Evolutionary conservation across 2,797 vertebrate species (phyloP).

Genomic region (Taenioides sp.): DNA sequence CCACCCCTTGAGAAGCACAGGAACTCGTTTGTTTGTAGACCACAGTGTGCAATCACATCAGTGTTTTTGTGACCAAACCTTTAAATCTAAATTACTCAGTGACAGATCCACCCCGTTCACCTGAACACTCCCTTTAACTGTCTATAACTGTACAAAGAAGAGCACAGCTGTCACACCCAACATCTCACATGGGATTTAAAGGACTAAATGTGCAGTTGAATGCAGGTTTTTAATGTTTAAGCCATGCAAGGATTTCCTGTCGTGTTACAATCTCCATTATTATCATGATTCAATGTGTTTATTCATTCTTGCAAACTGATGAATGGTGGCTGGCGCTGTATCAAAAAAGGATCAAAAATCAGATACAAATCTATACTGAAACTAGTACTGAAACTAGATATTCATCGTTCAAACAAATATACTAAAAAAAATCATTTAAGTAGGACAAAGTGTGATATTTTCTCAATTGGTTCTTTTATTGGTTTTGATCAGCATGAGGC

Average conservation of each 20-base stretch:
- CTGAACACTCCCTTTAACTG: conserved; percentile 70
- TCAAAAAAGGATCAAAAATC: too few species aligned
- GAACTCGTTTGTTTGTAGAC: conserved; percentile 72
- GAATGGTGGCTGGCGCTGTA: too few species aligned
- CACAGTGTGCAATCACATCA: conserved; percentile 58
- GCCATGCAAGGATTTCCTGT: background rate
- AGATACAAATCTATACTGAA: too few species aligned
- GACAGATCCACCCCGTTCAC: conserved; percentile 56
- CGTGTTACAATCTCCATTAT: background rate
- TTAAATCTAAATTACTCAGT: conserved; percentile 75
- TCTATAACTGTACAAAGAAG: conserved; percentile 57
- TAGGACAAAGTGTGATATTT: too few species aligned
- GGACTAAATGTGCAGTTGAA: background rate
- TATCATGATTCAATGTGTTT: background rate
- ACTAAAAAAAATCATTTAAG: too few species aligned
- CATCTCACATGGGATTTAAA: conserved; percentile 20
- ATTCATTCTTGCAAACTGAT: background rate
- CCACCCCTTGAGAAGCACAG: conserved; percentile 48
- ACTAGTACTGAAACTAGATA: too few species aligned
- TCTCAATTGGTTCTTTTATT: too few species aligned
- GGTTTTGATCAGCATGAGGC: too few species aligned
- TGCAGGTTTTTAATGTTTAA: background rate
- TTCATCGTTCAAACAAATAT: too few species aligned
- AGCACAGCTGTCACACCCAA: conserved; percentile 14
- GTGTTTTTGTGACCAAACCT: conserved; percentile 57